phyloP scores from a whole-genome alignment of 2,113 vertebrate species.

The Fregetta grallaria region DNA sequence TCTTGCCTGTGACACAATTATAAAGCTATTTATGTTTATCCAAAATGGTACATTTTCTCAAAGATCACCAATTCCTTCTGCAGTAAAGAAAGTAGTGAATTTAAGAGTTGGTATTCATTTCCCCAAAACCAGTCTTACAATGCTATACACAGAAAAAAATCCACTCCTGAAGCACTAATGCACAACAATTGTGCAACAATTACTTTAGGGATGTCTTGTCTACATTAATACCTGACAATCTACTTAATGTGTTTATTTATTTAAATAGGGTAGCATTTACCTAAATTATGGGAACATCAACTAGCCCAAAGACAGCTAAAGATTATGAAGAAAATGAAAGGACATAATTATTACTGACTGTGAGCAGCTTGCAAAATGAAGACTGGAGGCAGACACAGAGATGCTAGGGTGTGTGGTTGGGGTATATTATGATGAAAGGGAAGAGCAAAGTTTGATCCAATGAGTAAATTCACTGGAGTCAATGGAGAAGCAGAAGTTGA shows the following conservation, averaged over 20 bases:
- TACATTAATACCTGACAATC: background rate
- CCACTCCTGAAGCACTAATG: background rate
- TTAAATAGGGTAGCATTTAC: background rate
- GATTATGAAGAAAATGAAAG: background rate
- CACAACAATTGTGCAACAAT: background rate
- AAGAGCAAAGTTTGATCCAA: background rate
- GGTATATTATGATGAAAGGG: background rate
- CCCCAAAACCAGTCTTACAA: background rate
- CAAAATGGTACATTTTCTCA: background rate
- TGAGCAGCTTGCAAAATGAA: background rate
- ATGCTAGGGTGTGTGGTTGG: background rate
- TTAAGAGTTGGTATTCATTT: background rate
- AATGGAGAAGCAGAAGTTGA: background rate
- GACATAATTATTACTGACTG: background rate
- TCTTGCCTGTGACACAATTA: background rate
- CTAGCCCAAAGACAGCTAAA: background rate
- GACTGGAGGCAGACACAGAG: background rate
- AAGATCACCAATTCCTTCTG: background rate
- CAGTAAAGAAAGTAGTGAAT: background rate
- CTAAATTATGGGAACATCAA: background rate
- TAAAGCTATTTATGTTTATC: background rate
- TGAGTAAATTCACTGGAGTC: background rate
- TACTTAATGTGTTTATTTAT: constrained; percentile 12
- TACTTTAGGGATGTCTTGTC: background rate
- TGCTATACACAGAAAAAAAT: background rate